Conservation (phyloP, 2,797 vertebrate species). For the Pangasius djambal region DNA sequence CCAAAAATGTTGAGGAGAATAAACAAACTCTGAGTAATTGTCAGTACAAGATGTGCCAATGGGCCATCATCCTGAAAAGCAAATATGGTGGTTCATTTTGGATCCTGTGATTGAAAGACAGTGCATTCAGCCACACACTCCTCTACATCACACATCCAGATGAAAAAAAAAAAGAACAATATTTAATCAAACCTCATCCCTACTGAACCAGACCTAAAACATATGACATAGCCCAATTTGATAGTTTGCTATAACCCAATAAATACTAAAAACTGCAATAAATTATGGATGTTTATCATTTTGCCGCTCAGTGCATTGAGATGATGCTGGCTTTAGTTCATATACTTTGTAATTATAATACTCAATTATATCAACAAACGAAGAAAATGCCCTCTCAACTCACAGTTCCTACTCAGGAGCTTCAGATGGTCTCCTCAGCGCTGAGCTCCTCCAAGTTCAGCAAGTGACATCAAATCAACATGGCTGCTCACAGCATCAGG, state of each 20-base stretch:
- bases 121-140: not conserved
- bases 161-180: not conserved
- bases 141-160: not conserved
- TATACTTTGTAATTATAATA: too few species aligned
- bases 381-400: not conserved
- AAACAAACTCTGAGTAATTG: not conserved
- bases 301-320: not conserved
- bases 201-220: not conserved
- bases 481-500: not conserved
- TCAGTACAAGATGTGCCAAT: not conserved
- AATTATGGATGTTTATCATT: not conserved
- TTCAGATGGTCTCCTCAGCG: not conserved
- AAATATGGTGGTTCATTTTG: not conserved
- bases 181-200: not conserved
- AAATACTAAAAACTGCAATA: not conserved
- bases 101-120: not conserved
- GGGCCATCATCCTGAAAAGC: not conserved
- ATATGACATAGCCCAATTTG: not conserved
- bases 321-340: not conserved
- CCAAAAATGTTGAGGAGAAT: not conserved
- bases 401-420: not conserved
- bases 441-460: not conserved
- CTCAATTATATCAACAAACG: not conserved
- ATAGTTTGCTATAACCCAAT: not conserved
- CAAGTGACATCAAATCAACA: constrained; percentile 5